Base-by-base conservation (phyloP, 37 sponge, comb jelly and placozoan genomes). In the Haliclona indistincta region DNA sequence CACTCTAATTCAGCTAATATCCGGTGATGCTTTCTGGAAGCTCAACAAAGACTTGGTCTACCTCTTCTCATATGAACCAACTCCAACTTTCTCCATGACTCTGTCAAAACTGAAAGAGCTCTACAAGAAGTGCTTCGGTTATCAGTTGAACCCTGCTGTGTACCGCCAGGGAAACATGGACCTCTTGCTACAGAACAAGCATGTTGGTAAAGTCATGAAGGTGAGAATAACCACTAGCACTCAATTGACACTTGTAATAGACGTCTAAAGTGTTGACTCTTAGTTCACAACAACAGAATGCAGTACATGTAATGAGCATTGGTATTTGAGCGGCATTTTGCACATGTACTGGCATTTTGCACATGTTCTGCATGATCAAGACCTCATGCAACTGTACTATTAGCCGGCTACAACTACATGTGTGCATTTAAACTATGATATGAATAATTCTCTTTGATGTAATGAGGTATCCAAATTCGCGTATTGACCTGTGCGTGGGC, bases 61-160 rank as follows among this genome's bases (percentile, higher is more conserved):
- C 73, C 63, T 88, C 66, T 88, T 88, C 54, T 65, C 71, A 23
- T 73, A 68, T 56, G 56, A 45, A 4, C 78, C 82, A 35, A 60
- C 72, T 0, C n/a, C 71, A 17, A 29, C 39, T 32, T 71, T 71
- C 41, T 32, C 43, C 49, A 30, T 77, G 58, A 43, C 40, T 29
- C 5, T 88, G 38, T 33, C 33, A 22, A 51, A 53, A 11, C 37
- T 88, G 65, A 51, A 51, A 32, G 10, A 52, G 25, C 29, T 49
- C 20, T 88, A 88, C 38, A 34, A 67, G 20, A 38, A 72, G 23
- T 88, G 88, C 67, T 77, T 47, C 32, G 76, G 67, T 0, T 64
- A 54, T 35, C 67, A 63, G 39, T 67, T 88, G 29, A 56, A 64
- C 13, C 58, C 83, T 44, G 63, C 65, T 25, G 65, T 81, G 4